These are phyloP conservation scores for Cyprinella venusta DNA, from an alignment of 2,797 vertebrate species.

Conservation along the genomic window DNA sequence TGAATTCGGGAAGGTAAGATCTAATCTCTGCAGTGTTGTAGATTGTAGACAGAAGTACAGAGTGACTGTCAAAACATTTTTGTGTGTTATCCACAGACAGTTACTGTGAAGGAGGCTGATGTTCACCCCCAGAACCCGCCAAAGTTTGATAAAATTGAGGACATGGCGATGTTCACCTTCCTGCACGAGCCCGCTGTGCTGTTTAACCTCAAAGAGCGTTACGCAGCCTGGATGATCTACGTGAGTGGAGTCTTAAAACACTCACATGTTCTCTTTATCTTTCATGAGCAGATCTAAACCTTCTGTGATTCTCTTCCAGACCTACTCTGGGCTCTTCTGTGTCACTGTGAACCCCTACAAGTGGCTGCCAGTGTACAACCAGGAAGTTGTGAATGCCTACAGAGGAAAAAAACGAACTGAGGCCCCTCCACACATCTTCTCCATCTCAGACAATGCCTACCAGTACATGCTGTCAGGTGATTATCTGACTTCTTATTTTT, in stretches of 20 bases:
- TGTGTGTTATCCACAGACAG: conserved; percentile 39
- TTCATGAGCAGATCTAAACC: not conserved
- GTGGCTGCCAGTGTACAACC: conserved; percentile 86
- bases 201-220: conserved; percentile 85
- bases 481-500: not conserved
- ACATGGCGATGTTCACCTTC: conserved; percentile 73
- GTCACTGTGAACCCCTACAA: conserved; percentile 90
- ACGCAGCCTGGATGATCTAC: conserved; percentile 87
- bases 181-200: conserved; percentile 74
- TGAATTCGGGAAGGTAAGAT: conserved; percentile 74
- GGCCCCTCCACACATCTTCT: conserved; percentile 83
- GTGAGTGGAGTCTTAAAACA: conserved; percentile 37
- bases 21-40: not conserved
- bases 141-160: conserved; percentile 66
- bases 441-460: conserved; percentile 81
- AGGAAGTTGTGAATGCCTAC: conserved; percentile 85
- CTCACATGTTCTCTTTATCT: not conserved
- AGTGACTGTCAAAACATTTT: not conserved
- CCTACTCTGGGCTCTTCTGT: conserved; percentile 89
- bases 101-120: conserved; percentile 32
- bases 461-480: conserved; percentile 81
- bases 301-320: conserved; percentile 68
- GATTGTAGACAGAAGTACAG: not conserved
- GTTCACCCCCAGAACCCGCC: conserved; percentile 29
- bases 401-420: conserved; percentile 89